These are phyloP conservation scores for Microplitis manilae DNA, from an alignment of 2,888 invertebrate species.

Conservation along the genomic window DNA sequence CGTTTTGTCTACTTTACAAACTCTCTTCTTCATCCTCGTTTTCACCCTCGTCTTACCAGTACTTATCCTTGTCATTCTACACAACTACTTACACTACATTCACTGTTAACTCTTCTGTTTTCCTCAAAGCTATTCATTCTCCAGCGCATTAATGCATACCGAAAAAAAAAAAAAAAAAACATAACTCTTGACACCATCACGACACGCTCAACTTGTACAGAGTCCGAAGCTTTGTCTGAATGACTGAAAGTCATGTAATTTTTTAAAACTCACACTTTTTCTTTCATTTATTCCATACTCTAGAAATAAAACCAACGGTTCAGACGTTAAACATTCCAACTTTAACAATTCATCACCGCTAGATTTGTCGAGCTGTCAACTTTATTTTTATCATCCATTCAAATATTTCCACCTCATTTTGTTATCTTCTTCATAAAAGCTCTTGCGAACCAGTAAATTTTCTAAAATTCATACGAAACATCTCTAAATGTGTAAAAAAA, in stretches of 20 bases:
- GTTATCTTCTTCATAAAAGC: too few species aligned
- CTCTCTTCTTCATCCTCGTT: constrained; percentile 2
- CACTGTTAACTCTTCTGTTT: background rate
- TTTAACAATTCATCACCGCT: background rate
- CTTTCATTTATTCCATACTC: background rate
- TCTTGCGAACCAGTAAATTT: background rate
- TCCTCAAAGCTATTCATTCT: background rate
- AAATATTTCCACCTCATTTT: background rate
- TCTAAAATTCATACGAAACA: background rate
- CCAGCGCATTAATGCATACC: background rate
- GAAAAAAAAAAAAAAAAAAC: background rate
- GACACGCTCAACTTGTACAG: background rate
- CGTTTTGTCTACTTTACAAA: constrained; percentile 39
- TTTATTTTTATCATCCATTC: background rate
- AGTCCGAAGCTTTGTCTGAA: background rate
- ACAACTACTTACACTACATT: background rate
- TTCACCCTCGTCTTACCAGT: background rate
- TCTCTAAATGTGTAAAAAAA: background rate
- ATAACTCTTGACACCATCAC: background rate
- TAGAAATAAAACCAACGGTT: background rate
- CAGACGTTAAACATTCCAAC: background rate
- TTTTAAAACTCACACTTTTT: background rate
- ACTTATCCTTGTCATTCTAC: background rate
- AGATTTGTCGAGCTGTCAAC: background rate
- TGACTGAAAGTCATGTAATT: background rate